These are phyloP conservation scores for Coregonus ussuriensis DNA, from an alignment of 2,797 vertebrate species.

Conservation along the genomic window DNA sequence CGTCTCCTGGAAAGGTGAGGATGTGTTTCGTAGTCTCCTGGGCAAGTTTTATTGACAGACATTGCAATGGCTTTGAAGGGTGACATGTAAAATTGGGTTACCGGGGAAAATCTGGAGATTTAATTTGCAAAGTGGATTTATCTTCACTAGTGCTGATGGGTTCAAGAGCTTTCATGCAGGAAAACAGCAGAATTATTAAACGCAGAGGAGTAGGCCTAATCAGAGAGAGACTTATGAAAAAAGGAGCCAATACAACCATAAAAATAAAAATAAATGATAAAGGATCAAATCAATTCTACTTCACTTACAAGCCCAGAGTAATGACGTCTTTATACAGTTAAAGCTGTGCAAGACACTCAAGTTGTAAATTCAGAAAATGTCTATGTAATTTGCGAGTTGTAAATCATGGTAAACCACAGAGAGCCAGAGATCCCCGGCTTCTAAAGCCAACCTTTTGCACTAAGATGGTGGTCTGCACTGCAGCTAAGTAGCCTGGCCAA, in stretches of 20 bases:
- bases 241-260: no score
- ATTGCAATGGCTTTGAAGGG: slow-evolving; percentile 31
- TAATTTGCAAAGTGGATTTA: neutral
- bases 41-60: slow-evolving; percentile 36
- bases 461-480: slow-evolving; percentile 26
- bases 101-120: neutral
- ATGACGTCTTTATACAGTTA: neutral
- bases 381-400: neutral
- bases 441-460: slow-evolving; percentile 43
- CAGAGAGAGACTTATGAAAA: neutral
- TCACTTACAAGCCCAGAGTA: neutral
- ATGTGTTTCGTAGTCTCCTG: no score
- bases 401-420: slow-evolving; percentile 35
- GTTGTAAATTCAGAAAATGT: neutral
- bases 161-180: neutral
- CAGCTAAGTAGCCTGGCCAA: slow-evolving; percentile 48
- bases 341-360: neutral
- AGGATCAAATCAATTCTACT: neutral
- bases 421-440: slow-evolving; percentile 36
- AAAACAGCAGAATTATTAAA: no score
- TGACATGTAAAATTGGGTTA: slow-evolving; percentile 34
- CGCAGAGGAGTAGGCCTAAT: neutral
- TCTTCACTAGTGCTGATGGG: neutral
- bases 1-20: no score
- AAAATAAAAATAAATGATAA: no score